Evolutionary conservation across 1,140 invertebrate genomes (phyloP).

Genomic region (Eciton burchellii): DNA sequence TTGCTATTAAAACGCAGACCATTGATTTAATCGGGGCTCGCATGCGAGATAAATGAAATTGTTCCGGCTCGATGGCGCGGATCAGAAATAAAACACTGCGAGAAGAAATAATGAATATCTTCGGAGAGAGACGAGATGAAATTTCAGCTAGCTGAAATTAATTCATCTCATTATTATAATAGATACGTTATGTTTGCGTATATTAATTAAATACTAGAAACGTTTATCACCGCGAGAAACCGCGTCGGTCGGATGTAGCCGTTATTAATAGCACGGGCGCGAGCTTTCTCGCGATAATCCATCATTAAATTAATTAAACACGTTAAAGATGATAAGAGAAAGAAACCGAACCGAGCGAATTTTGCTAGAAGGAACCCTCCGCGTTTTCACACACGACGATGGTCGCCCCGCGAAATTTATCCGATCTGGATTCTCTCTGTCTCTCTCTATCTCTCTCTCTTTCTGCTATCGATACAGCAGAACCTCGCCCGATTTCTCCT

Average conservation of each 20-base stretch:
- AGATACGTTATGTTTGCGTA: not conserved
- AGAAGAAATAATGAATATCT: too few species aligned
- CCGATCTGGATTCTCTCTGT: too few species aligned
- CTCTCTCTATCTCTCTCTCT: too few species aligned
- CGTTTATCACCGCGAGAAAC: slow-evolving; percentile 4
- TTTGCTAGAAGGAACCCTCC: not conserved
- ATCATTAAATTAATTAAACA: slow-evolving; percentile 43
- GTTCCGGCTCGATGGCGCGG: not conserved
- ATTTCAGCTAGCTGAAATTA: too few species aligned
- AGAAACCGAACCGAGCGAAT: not conserved
- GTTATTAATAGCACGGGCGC: slow-evolving; percentile 17
- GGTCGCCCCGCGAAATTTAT: too few species aligned
- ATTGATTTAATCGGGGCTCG: slow-evolving; percentile 13
- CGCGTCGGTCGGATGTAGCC: not conserved
- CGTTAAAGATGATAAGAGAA: not conserved
- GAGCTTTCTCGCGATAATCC: slow-evolving; percentile 41
- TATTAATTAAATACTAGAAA: slow-evolving; percentile 13
- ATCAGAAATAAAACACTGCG: too few species aligned
- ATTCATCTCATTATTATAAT: too few species aligned
- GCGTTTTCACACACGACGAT: not conserved
- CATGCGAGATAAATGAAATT: not conserved
- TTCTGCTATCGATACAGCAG: too few species aligned
- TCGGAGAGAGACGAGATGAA: too few species aligned
- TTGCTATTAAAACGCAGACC: not conserved
- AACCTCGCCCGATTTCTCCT: too few species aligned